Evolutionary conservation across 2,113 vertebrate species (phyloP).

Genomic region (Grallaria varia): DNA sequence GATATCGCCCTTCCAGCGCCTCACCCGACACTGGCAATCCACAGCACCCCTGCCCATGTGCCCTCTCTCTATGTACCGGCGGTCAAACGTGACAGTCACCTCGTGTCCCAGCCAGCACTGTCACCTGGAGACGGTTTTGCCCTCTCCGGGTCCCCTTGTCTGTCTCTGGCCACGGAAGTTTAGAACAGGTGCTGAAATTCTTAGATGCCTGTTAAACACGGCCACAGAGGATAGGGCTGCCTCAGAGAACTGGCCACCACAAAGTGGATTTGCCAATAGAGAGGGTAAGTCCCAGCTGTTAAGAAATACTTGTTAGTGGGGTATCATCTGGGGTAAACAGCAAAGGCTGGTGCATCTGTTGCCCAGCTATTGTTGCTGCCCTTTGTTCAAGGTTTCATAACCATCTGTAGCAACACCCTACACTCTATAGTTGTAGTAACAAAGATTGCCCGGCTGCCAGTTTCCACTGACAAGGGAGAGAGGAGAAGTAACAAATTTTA

Average conservation of each 20-base stretch:
- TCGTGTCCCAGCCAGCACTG: not conserved
- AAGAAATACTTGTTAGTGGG: not conserved
- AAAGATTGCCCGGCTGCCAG: not conserved
- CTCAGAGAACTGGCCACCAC: not conserved
- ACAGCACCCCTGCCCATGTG: not conserved
- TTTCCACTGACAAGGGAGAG: not conserved
- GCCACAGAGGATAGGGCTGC: not conserved
- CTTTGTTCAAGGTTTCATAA: not conserved
- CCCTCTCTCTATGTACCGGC: not conserved
- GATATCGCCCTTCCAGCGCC: fast-evolving
- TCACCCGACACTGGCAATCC: not conserved
- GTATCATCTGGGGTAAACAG: not conserved
- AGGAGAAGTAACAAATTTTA: not conserved
- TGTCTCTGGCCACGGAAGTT: not conserved
- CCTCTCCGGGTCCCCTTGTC: not conserved
- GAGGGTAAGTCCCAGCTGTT: not conserved
- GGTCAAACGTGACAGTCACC: not conserved
- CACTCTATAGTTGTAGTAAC: not conserved
- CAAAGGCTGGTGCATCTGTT: not conserved
- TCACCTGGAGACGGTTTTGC: not conserved
- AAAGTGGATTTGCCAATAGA: not conserved
- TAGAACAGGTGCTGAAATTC: not conserved
- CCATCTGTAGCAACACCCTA: not conserved
- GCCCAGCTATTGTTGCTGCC: not conserved
- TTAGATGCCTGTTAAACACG: not conserved